phyloP scores from a whole-genome alignment of 35 echinoderm and acorn worm species.

The Strongylocentrotus purpuratus region DNA sequence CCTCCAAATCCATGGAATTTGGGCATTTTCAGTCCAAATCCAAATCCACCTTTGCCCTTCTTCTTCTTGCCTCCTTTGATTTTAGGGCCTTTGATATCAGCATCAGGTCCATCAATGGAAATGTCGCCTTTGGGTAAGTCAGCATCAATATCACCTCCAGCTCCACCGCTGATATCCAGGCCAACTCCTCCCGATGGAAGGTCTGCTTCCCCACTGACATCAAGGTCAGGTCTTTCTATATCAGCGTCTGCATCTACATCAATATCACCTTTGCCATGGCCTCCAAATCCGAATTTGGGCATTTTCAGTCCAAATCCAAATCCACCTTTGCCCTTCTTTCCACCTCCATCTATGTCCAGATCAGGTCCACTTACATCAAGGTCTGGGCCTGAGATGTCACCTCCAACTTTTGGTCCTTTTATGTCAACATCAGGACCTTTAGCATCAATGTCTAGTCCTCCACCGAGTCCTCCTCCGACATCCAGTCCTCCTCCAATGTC shows the following conservation, averaged over 20 bases:
- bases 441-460: conserved; percentile 32
- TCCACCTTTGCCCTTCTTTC: conserved; percentile 41
- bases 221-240: conserved; percentile 53
- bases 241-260: background rate
- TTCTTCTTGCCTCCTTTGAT: conserved; percentile 25
- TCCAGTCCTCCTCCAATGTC: conserved; percentile 48
- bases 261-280: conserved; percentile 23
- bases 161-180: conserved; percentile 54
- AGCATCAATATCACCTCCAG: conserved; percentile 31
- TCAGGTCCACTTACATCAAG: conserved; percentile 20
- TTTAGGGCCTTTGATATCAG: conserved; percentile 63
- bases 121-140: conserved; percentile 5
- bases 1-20: conserved; percentile 24
- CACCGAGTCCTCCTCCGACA: conserved; percentile 39
- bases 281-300: conserved; percentile 47
- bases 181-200: conserved; percentile 51
- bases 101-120: conserved; percentile 68
- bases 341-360: conserved; percentile 44
- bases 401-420: conserved; percentile 54
- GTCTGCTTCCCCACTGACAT: conserved; percentile 47
- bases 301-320: conserved; percentile 45
- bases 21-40: conserved; percentile 48
- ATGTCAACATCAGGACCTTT: conserved; percentile 54
- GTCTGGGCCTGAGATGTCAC: conserved; percentile 42
- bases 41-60: conserved; percentile 51